Evolutionary conservation across 2,888 invertebrate species (phyloP).

Genomic region (Sarcophaga rosellei): DNA sequence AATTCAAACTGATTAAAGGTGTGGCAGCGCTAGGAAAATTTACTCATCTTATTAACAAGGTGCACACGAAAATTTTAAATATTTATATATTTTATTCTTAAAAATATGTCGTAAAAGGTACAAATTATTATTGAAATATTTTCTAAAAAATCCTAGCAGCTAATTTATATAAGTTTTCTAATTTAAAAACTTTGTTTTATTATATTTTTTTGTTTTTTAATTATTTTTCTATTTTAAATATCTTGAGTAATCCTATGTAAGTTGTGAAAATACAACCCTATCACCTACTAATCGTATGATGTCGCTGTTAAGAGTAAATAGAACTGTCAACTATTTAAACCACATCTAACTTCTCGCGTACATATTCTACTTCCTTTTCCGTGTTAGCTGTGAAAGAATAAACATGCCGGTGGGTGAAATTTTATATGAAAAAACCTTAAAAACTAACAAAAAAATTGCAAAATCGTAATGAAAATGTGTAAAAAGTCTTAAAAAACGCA

Average conservation of each 20-base stretch:
- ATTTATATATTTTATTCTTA: not conserved
- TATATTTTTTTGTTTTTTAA: not conserved
- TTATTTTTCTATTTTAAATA: not conserved
- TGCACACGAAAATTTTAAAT: not conserved
- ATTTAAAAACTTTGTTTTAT: not conserved
- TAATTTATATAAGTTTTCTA: not conserved
- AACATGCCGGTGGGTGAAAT: constrained; percentile 82
- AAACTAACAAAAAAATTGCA: constrained; percentile 69
- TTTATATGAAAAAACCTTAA: constrained; percentile 72
- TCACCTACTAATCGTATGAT: constrained; percentile 11
- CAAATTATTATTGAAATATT: not conserved
- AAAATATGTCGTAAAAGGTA: not conserved
- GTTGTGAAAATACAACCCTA: not conserved
- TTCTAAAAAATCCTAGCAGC: not conserved
- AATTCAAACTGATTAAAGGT: not conserved
- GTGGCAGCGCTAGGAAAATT: constrained; percentile 37
- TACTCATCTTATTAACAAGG: constrained; percentile 8
- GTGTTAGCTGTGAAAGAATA: constrained; percentile 81
- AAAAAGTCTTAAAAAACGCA: not conserved
- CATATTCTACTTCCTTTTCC: constrained; percentile 79
- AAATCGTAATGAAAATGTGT: constrained; percentile 55
- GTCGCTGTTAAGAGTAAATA: not conserved
- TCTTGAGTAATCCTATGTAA: not conserved
- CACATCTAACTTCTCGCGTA: constrained; percentile 64
- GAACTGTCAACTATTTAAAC: constrained; percentile 55